Evolutionary conservation across 2,888 invertebrate genomes (phyloP).

Genomic region (Panopea generosa): DNA sequence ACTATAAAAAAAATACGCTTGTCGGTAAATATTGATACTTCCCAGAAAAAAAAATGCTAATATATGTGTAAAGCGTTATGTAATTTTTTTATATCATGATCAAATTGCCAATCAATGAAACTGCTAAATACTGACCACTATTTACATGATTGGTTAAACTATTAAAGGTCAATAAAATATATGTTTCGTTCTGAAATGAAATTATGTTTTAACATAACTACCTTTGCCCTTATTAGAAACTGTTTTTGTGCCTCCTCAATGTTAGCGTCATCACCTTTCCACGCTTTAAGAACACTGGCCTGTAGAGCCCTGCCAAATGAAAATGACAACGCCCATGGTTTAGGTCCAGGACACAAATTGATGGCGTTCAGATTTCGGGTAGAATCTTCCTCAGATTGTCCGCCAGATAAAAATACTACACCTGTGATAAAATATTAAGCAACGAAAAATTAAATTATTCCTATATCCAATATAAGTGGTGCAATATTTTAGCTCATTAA

Average conservation of each 20-base stretch:
- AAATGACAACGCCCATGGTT: slow-evolving; percentile 99
- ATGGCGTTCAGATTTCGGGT: slow-evolving; percentile 98
- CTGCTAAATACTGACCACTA: too few relatives aligned
- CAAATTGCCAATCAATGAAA: too few relatives aligned
- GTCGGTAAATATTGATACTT: too few relatives aligned
- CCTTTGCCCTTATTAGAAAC: slow-evolving; percentile 96
- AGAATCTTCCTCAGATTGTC: slow-evolving; percentile 99
- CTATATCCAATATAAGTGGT: too few relatives aligned
- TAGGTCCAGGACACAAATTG: slow-evolving; percentile 92
- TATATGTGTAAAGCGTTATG: too few relatives aligned
- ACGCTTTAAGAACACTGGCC: slow-evolving; percentile 97
- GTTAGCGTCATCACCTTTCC: slow-evolving; percentile 97
- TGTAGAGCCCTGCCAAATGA: slow-evolving; percentile 98
- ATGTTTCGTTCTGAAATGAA: neutral
- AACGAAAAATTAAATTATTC: too few relatives aligned
- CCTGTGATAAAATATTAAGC: too few relatives aligned
- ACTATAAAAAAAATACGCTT: too few relatives aligned
- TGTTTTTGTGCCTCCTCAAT: slow-evolving; percentile 93
- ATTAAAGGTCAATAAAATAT: neutral
- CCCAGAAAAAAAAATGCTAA: too few relatives aligned
- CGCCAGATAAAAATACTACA: slow-evolving; percentile 98
- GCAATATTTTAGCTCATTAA: too few relatives aligned
- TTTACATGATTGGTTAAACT: slow-evolving; percentile 69
- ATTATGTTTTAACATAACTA: too few relatives aligned
- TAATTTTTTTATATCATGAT: too few relatives aligned